phyloP scores from a whole-genome alignment of 35 echinoderm and acorn worm genomes.

The Amphiura filiformis region DNA sequence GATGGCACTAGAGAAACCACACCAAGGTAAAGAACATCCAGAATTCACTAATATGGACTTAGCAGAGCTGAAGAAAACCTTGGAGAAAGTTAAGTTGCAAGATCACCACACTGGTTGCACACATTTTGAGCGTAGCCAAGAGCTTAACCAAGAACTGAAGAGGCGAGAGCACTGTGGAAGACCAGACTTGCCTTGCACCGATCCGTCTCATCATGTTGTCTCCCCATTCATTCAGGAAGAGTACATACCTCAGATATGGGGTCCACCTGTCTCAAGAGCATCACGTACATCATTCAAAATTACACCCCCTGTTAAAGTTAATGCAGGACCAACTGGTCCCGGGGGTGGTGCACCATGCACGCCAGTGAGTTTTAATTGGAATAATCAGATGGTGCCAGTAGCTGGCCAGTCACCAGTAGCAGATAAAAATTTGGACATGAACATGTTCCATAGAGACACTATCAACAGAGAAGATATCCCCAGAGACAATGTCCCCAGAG shows the following conservation, averaged over 20 bases:
- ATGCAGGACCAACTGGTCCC: background rate
- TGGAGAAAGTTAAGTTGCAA: slow-evolving; percentile 25
- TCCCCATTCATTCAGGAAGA: background rate
- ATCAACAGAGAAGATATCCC: no score
- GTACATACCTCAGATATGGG: background rate
- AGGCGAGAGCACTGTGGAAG: background rate
- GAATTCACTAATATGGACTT: slow-evolving; percentile 74
- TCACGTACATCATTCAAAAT: slow-evolving; percentile 30
- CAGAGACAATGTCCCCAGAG: no score
- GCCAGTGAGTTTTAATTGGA: background rate
- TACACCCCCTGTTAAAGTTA: slow-evolving; percentile 17
- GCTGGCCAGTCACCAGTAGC: background rate
- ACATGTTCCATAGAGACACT: background rate
- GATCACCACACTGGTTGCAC: background rate
- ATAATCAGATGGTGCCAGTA: background rate
- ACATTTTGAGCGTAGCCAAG: background rate
- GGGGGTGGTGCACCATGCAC: background rate
- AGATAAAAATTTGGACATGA: background rate
- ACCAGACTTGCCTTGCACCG: background rate
- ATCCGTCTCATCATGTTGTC: background rate
- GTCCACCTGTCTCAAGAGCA: slow-evolving; percentile 17
- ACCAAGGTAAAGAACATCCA: slow-evolving; percentile 51
- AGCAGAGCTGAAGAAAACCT: slow-evolving; percentile 58
- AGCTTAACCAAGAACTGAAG: background rate
- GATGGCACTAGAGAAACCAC: background rate